A percentile compares a stretch with the other conserved stretches of the same genome.
These are phyloP conservation scores for Lepidocolaptes lacrymiger DNA, from an alignment of 2,797 vertebrate species.

Conservation along the genomic window DNA sequence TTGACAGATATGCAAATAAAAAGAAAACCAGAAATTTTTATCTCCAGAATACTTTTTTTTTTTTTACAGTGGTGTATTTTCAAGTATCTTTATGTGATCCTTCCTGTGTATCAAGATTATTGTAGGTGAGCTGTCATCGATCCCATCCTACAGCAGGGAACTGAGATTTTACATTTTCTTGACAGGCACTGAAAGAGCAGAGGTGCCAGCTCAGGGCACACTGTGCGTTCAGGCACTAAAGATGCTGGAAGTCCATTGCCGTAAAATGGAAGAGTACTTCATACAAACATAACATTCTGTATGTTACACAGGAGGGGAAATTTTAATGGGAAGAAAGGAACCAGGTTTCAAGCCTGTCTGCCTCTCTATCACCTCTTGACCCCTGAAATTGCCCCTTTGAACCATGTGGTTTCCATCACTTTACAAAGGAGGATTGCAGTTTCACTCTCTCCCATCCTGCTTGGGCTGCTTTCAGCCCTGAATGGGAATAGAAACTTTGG, in stretches of 20 bases:
- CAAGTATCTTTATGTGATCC: not conserved
- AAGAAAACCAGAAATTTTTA: not conserved
- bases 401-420: not conserved
- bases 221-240: not conserved
- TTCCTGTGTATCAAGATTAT: not conserved
- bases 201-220: not conserved
- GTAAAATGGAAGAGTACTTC: not conserved
- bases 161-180: not conserved
- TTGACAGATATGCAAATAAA: not conserved
- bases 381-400: constrained; percentile 10
- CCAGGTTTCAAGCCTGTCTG: not conserved
- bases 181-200: not conserved
- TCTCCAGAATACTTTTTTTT: not conserved
- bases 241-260: not conserved
- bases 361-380: not conserved
- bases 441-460: not conserved
- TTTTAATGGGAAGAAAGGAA: not conserved
- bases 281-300: not conserved
- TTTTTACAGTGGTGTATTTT: not conserved
- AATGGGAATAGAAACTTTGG: not conserved
- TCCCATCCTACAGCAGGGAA: not conserved
- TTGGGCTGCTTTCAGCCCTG: not conserved
- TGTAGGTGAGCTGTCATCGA: not conserved
- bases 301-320: not conserved
- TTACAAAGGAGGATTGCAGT: not conserved